These are phyloP conservation scores for Macroteleia sp. DNA, from an alignment of 2,888 invertebrate genomes.

Conservation along the genomic window DNA sequence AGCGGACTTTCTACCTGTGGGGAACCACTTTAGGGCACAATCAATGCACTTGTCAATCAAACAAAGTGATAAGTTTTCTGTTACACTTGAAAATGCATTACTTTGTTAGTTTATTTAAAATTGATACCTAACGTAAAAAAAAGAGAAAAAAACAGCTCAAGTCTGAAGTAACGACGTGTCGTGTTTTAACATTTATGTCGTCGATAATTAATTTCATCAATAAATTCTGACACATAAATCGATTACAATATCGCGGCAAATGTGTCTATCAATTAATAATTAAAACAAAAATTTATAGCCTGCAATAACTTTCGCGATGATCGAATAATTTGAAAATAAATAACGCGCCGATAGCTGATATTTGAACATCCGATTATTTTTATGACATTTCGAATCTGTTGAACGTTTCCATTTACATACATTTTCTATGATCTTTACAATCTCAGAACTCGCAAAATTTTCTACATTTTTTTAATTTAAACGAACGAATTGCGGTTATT, in stretches of 20 bases:
- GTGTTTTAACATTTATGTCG: too few relatives aligned
- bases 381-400: constrained; percentile 35
- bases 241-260: not conserved
- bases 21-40: constrained; percentile 1
- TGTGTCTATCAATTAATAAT: not conserved
- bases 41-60: constrained; percentile 1
- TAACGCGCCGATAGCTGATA: constrained; percentile 35
- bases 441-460: not conserved
- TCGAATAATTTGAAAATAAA: constrained; percentile 32
- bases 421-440: constrained; percentile 25
- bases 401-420: constrained; percentile 29
- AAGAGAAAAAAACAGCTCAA: too few relatives aligned
- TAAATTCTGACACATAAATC: too few relatives aligned
- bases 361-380: constrained; percentile 30
- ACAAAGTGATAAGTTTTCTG: too few relatives aligned
- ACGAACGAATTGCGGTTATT: too few relatives aligned
- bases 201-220: too few relatives aligned
- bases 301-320: constrained; percentile 1
- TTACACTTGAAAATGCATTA: too few relatives aligned
- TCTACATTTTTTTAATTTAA: not conserved
- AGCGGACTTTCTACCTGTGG: not conserved
- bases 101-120: too few relatives aligned
- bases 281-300: constrained; percentile 10
- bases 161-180: too few relatives aligned
- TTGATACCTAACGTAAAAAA: too few relatives aligned